These are phyloP conservation scores for Thereva nobilitata DNA, from an alignment of 2,888 invertebrate genomes.

Conservation along the genomic window DNA sequence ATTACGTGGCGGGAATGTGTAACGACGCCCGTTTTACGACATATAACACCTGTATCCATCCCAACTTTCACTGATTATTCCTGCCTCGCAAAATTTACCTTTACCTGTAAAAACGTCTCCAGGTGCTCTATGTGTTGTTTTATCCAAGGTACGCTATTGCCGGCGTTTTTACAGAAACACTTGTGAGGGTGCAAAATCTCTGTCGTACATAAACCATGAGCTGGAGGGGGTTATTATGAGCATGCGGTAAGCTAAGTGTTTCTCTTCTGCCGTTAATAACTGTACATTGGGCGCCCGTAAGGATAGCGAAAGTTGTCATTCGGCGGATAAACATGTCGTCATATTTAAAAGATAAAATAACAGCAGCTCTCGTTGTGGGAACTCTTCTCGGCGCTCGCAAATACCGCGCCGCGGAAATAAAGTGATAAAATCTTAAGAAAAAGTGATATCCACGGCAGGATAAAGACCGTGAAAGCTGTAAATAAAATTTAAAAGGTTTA, in stretches of 20 bases:
- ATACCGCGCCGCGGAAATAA: not conserved
- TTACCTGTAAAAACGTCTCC: conserved; percentile 14
- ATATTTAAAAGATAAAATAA: conserved; percentile 37
- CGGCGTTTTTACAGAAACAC: not conserved
- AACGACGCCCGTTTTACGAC: conserved; percentile 38
- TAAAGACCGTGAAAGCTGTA: not conserved
- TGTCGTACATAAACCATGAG: conserved; percentile 3
- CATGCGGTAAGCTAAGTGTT: conserved; percentile 1
- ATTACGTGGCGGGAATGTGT: conserved; percentile 32
- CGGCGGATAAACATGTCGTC: conserved; percentile 41
- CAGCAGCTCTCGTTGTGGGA: not conserved
- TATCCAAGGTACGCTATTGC: not conserved
- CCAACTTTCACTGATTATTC: conserved; percentile 32
- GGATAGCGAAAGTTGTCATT: conserved; percentile 40
- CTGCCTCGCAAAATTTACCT: conserved; percentile 11
- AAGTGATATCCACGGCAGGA: not conserved
- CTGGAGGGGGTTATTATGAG: conserved; percentile 9
- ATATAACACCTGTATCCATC: conserved; percentile 37
- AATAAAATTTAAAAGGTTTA: no score
- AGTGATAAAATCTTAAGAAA: not conserved
- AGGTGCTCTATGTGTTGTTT: conserved; percentile 13
- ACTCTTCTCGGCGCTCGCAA: not conserved
- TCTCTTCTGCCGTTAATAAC: conserved; percentile 18
- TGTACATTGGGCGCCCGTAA: conserved; percentile 20
- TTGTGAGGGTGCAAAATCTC: conserved; percentile 5